Percentiles rank a stretch among this genome's conserved stretches.
Conservation (phyloP, 1,140 invertebrate genomes). For the Ylistrum balloti region DNA sequence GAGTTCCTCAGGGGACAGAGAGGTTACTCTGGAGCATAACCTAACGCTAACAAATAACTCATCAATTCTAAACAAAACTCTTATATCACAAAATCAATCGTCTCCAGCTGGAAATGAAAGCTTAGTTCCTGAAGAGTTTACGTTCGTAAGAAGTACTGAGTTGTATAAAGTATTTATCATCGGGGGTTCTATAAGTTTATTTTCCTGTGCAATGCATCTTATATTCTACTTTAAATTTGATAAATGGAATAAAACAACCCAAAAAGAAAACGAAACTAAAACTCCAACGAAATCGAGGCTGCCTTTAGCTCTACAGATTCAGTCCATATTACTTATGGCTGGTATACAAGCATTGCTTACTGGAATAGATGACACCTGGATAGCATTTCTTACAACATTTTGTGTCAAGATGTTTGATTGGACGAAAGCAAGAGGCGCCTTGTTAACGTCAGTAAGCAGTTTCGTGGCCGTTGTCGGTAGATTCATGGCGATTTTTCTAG, state of each 20-base stretch:
- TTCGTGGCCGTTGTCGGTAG: slow-evolving; percentile 56
- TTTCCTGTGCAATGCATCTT: background rate
- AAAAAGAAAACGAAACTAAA: background rate
- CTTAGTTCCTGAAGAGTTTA: background rate
- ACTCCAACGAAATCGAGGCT: background rate
- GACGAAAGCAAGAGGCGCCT: slow-evolving; percentile 59
- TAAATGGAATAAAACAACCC: background rate
- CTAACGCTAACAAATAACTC: background rate
- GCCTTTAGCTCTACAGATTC: background rate
- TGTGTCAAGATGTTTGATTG: slow-evolving; percentile 61
- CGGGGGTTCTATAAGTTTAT: background rate
- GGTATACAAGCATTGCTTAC: slow-evolving; percentile 50
- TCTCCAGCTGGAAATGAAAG: background rate
- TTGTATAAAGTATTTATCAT: background rate
- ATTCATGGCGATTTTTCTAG: slow-evolving; percentile 61
- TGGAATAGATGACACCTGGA: slow-evolving; percentile 62
- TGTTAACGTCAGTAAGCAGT: slow-evolving; percentile 62
- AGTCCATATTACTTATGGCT: background rate
- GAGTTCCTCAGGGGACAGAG: background rate
- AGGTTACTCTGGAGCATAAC: background rate
- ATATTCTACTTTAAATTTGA: background rate
- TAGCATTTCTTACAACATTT: slow-evolving; percentile 64
- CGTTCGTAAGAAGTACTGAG: background rate
- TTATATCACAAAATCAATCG: background rate
- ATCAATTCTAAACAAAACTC: background rate